Conservation (phyloP, 1,140 invertebrate genomes). For the Rhopalosiphum padi region DNA sequence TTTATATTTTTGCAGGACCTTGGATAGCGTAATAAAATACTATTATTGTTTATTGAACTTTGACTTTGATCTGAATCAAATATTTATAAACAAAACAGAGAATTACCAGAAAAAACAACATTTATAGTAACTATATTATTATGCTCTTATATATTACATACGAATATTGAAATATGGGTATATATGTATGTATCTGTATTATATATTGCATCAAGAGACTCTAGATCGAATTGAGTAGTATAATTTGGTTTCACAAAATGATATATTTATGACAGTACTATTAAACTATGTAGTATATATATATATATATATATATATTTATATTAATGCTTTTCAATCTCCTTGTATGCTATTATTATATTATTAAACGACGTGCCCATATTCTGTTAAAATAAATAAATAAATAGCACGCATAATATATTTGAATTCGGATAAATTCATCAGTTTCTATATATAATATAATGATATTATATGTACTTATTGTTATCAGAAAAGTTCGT, state of each 20-base stretch:
- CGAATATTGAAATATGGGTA: not conserved
- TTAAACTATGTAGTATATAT: not conserved
- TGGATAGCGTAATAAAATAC: not conserved
- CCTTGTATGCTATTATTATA: not conserved
- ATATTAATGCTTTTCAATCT: not conserved
- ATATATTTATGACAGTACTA: not conserved
- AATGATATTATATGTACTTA: not conserved
- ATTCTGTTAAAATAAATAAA: not conserved
- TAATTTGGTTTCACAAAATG: not conserved
- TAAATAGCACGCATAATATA: not conserved
- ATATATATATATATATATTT: too few relatives aligned
- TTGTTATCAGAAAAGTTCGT: not conserved
- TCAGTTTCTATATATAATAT: not conserved
- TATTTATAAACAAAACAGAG: not conserved
- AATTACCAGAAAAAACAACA: not conserved
- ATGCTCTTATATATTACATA: not conserved
- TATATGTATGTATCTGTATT: not conserved
- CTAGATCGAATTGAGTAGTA: not conserved
- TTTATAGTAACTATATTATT: not conserved
- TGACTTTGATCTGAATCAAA: not conserved
- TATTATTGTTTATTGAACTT: not conserved
- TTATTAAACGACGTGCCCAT: not conserved
- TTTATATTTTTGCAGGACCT: not conserved
- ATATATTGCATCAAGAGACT: not conserved
- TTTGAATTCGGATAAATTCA: rapidly evolving